Base-by-base conservation (phyloP, 2,888 invertebrate genomes). In the Criorhina ranunculi region DNA sequence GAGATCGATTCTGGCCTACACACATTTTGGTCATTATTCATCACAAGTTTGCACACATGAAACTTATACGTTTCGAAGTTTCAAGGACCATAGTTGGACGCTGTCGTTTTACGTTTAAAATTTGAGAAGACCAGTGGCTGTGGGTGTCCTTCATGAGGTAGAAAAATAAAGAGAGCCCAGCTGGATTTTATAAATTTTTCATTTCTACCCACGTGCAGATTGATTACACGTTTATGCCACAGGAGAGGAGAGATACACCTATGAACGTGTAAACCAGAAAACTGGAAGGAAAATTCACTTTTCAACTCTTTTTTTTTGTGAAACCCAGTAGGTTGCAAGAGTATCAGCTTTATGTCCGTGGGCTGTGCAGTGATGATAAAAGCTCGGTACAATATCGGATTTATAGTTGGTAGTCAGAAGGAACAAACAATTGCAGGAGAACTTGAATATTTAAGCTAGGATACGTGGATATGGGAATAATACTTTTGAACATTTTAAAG, bases 1-100 rank as follows among this genome's bases (percentile, higher is more conserved):
- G 49, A 59, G 59, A 33, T 67, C 60, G 66, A 53, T 60, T 60
- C 60, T 80, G 49, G 69, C 80, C 80, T 75, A 57, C 57, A 67
- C 73, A 80, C 73, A 73, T 9, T 51, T 37, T 67, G 53, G 51
- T 46, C 59, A 75, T 80, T 60, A 75, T 31, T 80, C 73, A 75
- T 73, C 31, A 35, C 46, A 17, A 24, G 31, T 15, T 9, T n/a
- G 42, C 31, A 55, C 29, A 55, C 35, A 37, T 70, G 70, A 33
- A 78, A 64, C 37, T 19, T 49, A 46, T 59, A 77, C 60, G 37
- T 77, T 53, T 77, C 67, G 60, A 53, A 69, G 42, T 69, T 70
- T 29, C 55, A 64, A 42, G 42, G 33, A 49, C n/a, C 33, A 29
- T 55, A 15, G 11, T 9, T 15, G 57, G 33, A 57, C 60, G 42